Evolutionary conservation across 2,113 vertebrate genomes (phyloP).

Genomic region (Tachysurus vachellii): DNA sequence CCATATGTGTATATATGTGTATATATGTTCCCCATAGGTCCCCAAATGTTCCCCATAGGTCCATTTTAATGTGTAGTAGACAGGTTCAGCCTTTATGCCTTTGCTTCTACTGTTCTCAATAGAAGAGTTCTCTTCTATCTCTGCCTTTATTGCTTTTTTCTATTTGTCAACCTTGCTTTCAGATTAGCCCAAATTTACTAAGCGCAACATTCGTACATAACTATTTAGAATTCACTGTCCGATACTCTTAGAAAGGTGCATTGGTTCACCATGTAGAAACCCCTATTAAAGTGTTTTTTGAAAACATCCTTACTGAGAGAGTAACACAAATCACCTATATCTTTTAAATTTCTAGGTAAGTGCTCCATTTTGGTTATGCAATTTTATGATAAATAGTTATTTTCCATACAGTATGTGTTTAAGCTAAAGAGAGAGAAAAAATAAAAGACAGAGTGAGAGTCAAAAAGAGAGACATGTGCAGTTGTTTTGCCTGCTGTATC

Average conservation of each 20-base stretch:
- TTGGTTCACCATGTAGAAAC: not conserved
- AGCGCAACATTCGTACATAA: not conserved
- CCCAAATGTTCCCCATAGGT: not conserved
- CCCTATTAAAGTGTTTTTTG: too few relatives aligned
- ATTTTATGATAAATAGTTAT: constrained; percentile 15
- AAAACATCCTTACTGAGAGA: not conserved
- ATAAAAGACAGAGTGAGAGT: not conserved
- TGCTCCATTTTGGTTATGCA: constrained; percentile 20
- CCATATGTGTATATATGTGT: too few relatives aligned
- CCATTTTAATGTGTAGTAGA: not conserved
- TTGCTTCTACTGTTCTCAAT: not conserved
- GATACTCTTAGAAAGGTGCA: not conserved
- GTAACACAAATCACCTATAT: not conserved
- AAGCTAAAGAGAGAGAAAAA: not conserved
- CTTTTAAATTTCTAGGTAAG: not conserved
- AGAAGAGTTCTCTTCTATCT: not conserved
- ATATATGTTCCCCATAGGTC: not conserved
- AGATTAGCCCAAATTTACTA: not conserved
- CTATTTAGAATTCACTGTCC: not conserved
- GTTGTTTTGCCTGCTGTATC: not conserved
- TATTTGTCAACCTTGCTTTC: not conserved
- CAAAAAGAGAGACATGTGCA: not conserved
- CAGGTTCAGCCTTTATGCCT: not conserved
- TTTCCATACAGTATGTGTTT: not conserved
- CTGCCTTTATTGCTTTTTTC: not conserved